Conservation (phyloP, 2,888 invertebrate genomes). For the Drosophila anceps region DNA sequence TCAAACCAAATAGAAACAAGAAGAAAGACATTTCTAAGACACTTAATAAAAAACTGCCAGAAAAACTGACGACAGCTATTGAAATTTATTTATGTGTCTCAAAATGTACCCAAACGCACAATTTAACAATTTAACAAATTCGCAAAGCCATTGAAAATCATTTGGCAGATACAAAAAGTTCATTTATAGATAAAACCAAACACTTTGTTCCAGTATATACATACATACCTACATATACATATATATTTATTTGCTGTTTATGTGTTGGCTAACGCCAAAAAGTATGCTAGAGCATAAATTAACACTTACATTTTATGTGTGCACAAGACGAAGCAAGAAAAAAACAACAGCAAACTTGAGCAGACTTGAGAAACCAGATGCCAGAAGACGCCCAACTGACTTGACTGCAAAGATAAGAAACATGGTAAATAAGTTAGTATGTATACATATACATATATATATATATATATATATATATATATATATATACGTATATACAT, state of each 20-base stretch:
- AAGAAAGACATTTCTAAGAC: background rate
- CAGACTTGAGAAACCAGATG: conserved; percentile 54
- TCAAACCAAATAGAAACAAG: background rate
- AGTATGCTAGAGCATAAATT: conserved; percentile 69
- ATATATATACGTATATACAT: background rate
- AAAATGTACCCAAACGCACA: conserved; percentile 15
- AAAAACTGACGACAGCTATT: conserved; percentile 10
- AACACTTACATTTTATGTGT: conserved; percentile 74
- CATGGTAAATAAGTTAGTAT: conserved; percentile 29
- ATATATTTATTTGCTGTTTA: conserved; percentile 40
- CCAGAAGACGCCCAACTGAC: conserved; percentile 38
- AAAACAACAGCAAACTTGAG: conserved; percentile 24
- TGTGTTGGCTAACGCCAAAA: conserved; percentile 43
- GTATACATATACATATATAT: background rate
- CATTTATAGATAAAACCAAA: background rate
- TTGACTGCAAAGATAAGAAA: conserved; percentile 62
- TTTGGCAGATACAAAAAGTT: conserved; percentile 21
- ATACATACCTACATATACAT: conserved; percentile 1
- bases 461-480: conserved; percentile 6
- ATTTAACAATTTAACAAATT: conserved; percentile 31
- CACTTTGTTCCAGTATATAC: background rate
- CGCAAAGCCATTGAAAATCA: conserved; percentile 39
- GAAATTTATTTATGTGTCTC: conserved; percentile 18
- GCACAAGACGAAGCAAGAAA: background rate
- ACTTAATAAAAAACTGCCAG: background rate